phyloP scores from a whole-genome alignment of 2,113 vertebrate genomes.

The Campylomormyrus numenius region DNA sequence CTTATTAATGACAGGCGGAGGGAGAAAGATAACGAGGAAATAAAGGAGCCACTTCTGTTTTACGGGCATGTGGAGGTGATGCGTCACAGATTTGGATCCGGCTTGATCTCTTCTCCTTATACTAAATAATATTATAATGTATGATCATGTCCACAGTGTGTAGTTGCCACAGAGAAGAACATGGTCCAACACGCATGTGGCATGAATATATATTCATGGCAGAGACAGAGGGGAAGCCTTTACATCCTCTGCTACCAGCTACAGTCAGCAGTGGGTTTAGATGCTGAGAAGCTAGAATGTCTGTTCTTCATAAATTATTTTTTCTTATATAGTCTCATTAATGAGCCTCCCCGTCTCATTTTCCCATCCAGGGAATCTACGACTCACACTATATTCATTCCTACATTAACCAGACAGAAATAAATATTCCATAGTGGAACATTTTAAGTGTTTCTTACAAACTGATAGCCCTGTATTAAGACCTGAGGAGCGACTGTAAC shows the following conservation, averaged over 20 bases:
- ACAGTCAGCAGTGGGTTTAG: neutral
- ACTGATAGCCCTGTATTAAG: neutral
- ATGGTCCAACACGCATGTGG: neutral
- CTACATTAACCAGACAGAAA: neutral
- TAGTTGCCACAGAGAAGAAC: neutral
- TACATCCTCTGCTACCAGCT: neutral
- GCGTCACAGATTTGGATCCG: neutral
- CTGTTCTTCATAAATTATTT: neutral
- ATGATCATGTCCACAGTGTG: neutral
- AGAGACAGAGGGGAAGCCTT: neutral
- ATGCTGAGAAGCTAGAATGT: neutral
- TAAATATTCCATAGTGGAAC: neutral
- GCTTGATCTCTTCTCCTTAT: neutral
- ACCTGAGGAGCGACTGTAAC: neutral
- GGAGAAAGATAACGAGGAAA: neutral
- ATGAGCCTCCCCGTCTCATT: no score
- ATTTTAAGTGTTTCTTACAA: neutral
- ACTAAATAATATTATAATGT: neutral
- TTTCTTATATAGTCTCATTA: neutral
- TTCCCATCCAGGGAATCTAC: no score
- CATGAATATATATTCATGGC: neutral
- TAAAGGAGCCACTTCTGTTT: neutral
- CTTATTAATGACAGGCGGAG: neutral
- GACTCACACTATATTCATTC: no score
- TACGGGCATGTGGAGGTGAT: neutral